Conservation (phyloP, 2,888 invertebrate genomes). For the Caenorhabditis imperialis region DNA sequence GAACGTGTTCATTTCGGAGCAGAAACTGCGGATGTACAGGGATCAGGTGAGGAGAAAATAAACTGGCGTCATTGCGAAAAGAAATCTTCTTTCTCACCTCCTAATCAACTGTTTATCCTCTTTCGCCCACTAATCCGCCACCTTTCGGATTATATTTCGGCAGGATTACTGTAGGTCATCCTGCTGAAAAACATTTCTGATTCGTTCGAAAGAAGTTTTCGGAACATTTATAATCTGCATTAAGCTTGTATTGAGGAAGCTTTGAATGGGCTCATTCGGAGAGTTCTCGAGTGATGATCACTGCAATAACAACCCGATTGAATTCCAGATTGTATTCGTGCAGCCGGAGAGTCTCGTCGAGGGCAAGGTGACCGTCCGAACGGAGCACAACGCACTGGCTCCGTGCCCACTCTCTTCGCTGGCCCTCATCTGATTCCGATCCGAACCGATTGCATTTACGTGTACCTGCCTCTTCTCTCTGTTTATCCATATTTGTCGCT, state of each 20-base stretch:
- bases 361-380: constrained; percentile 72
- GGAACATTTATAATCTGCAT: too few relatives aligned
- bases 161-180: constrained; percentile 36
- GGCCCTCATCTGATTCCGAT: constrained; percentile 63
- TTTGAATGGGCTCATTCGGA: too few relatives aligned
- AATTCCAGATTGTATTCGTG: constrained; percentile 75
- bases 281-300: too few relatives aligned
- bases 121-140: constrained; percentile 37
- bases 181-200: constrained; percentile 7
- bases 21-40: constrained; percentile 74
- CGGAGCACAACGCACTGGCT: constrained; percentile 71
- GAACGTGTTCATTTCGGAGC: constrained; percentile 72
- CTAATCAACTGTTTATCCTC: constrained; percentile 40
- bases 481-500: constrained; percentile 33
- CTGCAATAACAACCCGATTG: too few relatives aligned
- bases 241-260: too few relatives aligned
- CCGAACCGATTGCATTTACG: constrained; percentile 1
- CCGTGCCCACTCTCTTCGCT: constrained; percentile 71
- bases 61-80: constrained; percentile 12
- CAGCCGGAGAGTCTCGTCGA: constrained; percentile 74
- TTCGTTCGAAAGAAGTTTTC: neutral
- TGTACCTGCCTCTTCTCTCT: constrained; percentile 9
- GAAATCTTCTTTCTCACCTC: constrained; percentile 15
- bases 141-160: constrained; percentile 36
- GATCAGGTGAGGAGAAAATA: constrained; percentile 69